A percentile compares a stretch with the other conserved stretches of the same genome.
Conservation (phyloP, 2,888 invertebrate species). For the Ophioninae sp. region DNA sequence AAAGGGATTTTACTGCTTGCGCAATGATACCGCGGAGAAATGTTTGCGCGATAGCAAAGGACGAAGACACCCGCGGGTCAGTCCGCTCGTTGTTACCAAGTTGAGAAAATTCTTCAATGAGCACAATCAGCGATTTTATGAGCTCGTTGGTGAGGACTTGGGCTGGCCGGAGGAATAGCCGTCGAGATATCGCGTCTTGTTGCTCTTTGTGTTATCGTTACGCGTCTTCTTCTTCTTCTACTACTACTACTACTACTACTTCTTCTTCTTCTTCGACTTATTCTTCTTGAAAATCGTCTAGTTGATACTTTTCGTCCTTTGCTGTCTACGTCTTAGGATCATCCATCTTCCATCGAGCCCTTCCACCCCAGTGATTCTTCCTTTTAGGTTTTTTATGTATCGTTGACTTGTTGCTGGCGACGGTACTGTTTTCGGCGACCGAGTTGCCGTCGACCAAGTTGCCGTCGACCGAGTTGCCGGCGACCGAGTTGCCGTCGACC, state of each 20-base stretch:
- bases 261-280: constrained; percentile 44
- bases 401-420: no score
- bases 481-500: no score
- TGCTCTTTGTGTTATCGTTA: constrained; percentile 37
- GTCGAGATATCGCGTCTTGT: constrained; percentile 3
- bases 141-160: constrained; percentile 95
- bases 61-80: constrained; percentile 91
- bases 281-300: constrained; percentile 46
- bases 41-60: constrained; percentile 93
- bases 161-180: constrained; percentile 95
- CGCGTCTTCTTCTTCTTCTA: constrained; percentile 36
- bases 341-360: constrained; percentile 54
- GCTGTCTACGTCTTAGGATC: constrained; percentile 55
- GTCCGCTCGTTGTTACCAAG: constrained; percentile 89
- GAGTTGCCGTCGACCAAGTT: no score
- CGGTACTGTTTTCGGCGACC: no score
- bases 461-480: no score
- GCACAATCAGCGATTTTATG: constrained; percentile 95
- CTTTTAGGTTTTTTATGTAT: no score
- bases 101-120: constrained; percentile 93
- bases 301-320: constrained; percentile 39
- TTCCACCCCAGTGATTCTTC: not conserved
- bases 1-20: constrained; percentile 96
- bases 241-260: constrained; percentile 43
- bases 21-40: constrained; percentile 92